phyloP scores from a whole-genome alignment of 2,797 vertebrate species.

The Poecilia gillii region DNA sequence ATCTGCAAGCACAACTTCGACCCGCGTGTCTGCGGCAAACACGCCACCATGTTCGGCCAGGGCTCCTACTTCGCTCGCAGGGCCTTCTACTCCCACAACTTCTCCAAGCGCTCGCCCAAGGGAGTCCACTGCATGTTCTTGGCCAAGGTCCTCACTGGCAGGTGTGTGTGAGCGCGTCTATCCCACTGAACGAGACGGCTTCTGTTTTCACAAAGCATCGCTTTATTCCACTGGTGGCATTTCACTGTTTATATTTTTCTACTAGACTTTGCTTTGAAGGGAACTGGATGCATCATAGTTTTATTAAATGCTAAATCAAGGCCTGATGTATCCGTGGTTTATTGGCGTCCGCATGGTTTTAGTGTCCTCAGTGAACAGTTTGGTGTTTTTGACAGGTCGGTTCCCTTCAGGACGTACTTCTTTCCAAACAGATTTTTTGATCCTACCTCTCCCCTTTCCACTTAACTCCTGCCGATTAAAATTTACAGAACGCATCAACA shows the following conservation, averaged over 20 bases:
- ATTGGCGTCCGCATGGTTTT: constrained; percentile 12
- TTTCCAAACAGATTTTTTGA: constrained; percentile 19
- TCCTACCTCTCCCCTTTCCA: background rate
- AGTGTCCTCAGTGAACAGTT: constrained; percentile 14
- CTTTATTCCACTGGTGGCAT: background rate
- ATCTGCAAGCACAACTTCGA: constrained; percentile 99
- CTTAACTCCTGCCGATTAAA: constrained; percentile 22
- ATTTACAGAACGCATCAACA: constrained; percentile 28
- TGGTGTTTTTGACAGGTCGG: constrained; percentile 25
- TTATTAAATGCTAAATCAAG: constrained; percentile 35
- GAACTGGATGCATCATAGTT: constrained; percentile 15
- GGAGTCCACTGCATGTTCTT: constrained; percentile 99
- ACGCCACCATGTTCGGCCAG: constrained; percentile 99
- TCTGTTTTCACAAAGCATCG: background rate
- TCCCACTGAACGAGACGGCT: background rate
- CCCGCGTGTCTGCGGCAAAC: constrained; percentile 96
- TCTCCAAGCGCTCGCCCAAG: constrained; percentile 92
- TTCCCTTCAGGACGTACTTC: constrained; percentile 18
- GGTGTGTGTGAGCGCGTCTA: constrained; percentile 58
- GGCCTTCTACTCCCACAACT: constrained; percentile 97
- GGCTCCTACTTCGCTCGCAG: constrained; percentile 98
- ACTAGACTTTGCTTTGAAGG: constrained; percentile 15
- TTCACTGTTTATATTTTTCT: background rate
- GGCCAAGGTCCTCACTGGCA: constrained; percentile 96
- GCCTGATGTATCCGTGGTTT: constrained; percentile 25